Evolutionary conservation across 1,140 invertebrate species (phyloP), one percentile per base, ranked within the genome.

Genomic region (Brachionus plicatilis): DNA sequence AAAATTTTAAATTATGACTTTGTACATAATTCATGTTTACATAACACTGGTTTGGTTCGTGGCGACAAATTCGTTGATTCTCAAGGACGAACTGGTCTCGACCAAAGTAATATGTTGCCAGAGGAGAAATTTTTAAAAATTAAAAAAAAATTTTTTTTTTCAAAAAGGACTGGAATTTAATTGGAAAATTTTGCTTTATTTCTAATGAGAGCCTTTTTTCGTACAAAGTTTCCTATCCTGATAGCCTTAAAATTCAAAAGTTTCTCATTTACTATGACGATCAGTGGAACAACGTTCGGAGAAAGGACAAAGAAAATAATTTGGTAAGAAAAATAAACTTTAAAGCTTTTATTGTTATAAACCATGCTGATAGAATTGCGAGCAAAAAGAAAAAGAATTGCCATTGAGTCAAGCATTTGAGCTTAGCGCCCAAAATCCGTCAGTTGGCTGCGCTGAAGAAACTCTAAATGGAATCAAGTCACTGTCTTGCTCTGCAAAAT

Each of bases 171-270:
- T 82, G 50, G 50, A 56, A 65, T 20, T 33, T 82, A 33, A 27
- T 82, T 9, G 79, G 79, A 82, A 82, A 82, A 47, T 82, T 82
- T 41, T 82, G 79, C 41, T 82, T 82, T 65, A 66, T 82, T 14
- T 82, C 79, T 3, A 24, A 68, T 20, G 4, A 65, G 1, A 82
- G 79, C 14, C 8, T 27, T n/a, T 82, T 82, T 68, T 33, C n/a
- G 6, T 82, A 12, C 20, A 45, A 82, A 11, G 11, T 82, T 37
- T 65, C 79, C 7, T 82, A 82, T 37, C 79, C 79, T 37, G 65
- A 82, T 27, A 47, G 17, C 17, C 29, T 65, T 65, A 45, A 43
- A 82, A 27, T 65, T 20, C 79, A 60, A 43, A 82, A 82, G 33
- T 65, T 82, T n/a, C 53, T 82, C 9, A 17, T 82, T 11, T 82